A percentile compares a stretch with the other conserved stretches of the same genome.
phyloP scores from a whole-genome alignment of 2,113 vertebrate genomes.

The Perca schrenkii region DNA sequence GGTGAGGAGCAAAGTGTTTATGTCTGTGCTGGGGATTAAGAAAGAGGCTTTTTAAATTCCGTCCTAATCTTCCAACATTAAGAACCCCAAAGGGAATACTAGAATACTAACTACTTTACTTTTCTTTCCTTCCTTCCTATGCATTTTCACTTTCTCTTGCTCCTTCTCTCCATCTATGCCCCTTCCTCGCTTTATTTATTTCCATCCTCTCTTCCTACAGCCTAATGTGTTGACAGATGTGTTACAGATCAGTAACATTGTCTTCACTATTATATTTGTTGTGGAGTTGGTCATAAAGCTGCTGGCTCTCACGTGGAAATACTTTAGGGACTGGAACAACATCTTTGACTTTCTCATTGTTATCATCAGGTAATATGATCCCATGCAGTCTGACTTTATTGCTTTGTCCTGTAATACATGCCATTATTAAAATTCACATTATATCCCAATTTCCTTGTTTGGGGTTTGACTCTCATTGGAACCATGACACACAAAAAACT shows the following conservation, averaged over 20 bases:
- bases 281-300: slow-evolving; percentile 93
- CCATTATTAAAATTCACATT: not conserved
- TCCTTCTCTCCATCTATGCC: not conserved
- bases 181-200: not conserved
- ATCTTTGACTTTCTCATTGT: slow-evolving; percentile 92
- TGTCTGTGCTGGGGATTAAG: not conserved
- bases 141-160: not conserved
- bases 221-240: slow-evolving; percentile 87
- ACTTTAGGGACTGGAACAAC: slow-evolving; percentile 91
- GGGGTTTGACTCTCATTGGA: not conserved
- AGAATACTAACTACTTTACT: not conserved
- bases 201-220: slow-evolving; percentile 63
- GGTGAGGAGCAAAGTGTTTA: slow-evolving; percentile 3
- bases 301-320: slow-evolving; percentile 87
- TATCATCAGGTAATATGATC: slow-evolving; percentile 88
- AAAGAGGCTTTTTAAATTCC: too few relatives aligned
- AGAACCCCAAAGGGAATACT: not conserved
- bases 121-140: not conserved
- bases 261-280: slow-evolving; percentile 92
- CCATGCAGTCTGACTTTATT: not conserved
- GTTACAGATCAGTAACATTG: slow-evolving; percentile 90
- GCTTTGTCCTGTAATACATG: not conserved
- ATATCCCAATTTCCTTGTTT: not conserved
- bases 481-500: not conserved
- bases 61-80: too few relatives aligned